Base-by-base conservation (phyloP, 2,797 vertebrate genomes). In the Balearica regulorum region DNA sequence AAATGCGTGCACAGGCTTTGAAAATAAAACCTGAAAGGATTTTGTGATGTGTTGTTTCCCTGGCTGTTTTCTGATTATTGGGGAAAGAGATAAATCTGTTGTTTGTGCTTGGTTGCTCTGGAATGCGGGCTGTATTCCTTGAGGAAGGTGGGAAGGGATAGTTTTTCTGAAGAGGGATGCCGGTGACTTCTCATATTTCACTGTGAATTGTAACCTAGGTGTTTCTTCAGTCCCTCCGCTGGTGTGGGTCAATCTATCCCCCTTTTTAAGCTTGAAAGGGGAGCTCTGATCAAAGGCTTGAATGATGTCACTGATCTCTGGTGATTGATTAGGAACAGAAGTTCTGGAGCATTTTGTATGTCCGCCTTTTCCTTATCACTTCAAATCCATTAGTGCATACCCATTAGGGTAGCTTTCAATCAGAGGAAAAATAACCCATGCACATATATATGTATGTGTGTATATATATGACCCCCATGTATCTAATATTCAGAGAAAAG, bases 301-400 rank as follows among this genome's bases (percentile, higher is more conserved):
- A 98, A 97, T 98, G 98, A 98, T 98, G 98, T 98, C 98, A 98
- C 98, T 98, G 98, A 99, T 99, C 98, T 99, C 98, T 98, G 98
- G 97, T 99, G 99, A 99, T 99, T 99, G 98, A 99, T 99, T 99
- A 98, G 98, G 98, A 99, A 98, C 99, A 99, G 98, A 98, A 98
- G 98, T 98, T 98, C 96, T 97, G 97, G 98, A 98, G 96, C 96
- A 87, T 95, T 97, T 97, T 97, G 91, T 89, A 79, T 97, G 95
- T 87, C 92, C 8, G 87, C 90, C 84, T 97, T 97, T 96, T 97
- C 86, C 90, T 98, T 98, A 97, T 98, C 83, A 18, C 92, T 97
- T 97, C 91, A 95, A 84, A 96, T 98, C 97, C 96, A 95, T 97
- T 97, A 97, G 89, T 93, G 90, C 87, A 82, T 94, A 28, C 57